Evolutionary conservation across 2,797 vertebrate species (phyloP).

Genomic region (Dryobates pubescens): DNA sequence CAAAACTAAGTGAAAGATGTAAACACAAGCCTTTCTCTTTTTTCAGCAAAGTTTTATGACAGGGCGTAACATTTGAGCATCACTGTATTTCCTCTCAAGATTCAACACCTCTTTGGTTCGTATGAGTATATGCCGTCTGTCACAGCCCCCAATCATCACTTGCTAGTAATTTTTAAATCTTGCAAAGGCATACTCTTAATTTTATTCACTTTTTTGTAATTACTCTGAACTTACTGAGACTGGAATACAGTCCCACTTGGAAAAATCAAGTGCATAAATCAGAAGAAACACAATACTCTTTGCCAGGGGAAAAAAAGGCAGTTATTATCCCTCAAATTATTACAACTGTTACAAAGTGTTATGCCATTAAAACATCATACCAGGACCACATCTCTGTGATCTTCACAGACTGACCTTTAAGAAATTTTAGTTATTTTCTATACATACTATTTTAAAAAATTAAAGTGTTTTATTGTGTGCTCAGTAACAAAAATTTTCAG

Average conservation of each 20-base stretch:
- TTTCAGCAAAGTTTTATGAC: neutral
- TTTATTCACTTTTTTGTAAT: neutral
- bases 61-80: neutral
- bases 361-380: neutral
- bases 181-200: neutral
- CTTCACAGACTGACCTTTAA: neutral
- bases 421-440: neutral
- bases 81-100: neutral
- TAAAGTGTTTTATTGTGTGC: neutral
- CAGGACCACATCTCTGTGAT: neutral
- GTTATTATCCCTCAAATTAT: neutral
- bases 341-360: neutral
- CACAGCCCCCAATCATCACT: neutral
- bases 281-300: neutral
- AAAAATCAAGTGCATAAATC: neutral
- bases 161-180: neutral
- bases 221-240: neutral
- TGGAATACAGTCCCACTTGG: neutral
- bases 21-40: neutral
- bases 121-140: neutral
- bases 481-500: neutral
- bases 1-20: neutral
- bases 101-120: neutral
- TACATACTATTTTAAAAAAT: neutral
- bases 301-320: neutral